A percentile compares a stretch with the other conserved stretches of the same genome.
Conservation (phyloP, 2,797 vertebrate genomes). For the Psittacula echo region DNA sequence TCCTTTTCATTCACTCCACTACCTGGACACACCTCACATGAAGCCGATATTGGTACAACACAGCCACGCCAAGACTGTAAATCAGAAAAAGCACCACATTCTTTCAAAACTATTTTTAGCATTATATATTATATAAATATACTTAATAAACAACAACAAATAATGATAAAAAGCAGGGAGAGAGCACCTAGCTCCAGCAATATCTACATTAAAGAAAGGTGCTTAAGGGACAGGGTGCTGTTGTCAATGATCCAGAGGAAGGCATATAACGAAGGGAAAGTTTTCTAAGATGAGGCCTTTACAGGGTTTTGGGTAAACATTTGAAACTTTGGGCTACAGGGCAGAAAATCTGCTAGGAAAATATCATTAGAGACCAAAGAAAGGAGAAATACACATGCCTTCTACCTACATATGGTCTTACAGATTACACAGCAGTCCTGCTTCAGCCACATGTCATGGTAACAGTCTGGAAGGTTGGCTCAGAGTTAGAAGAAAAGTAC, state of each 20-base stretch:
- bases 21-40: not conserved
- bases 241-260: not conserved
- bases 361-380: not conserved
- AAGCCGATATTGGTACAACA: not conserved
- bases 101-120: not conserved
- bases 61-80: not conserved
- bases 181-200: not conserved
- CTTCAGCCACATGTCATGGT: not conserved
- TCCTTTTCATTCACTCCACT: not conserved
- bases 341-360: not conserved
- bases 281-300: not conserved
- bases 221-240: not conserved
- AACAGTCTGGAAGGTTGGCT: not conserved
- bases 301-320: not conserved
- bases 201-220: not conserved
- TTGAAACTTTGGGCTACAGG: not conserved
- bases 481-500: not conserved
- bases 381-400: not conserved
- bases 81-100: not conserved
- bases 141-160: not conserved
- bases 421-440: not conserved
- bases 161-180: not conserved
- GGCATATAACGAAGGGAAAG: accelerated
- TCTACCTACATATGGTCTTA: not conserved
- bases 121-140: not conserved